A percentile compares a stretch with the other conserved stretches of the same genome.
Evolutionary conservation across 2,888 invertebrate species (phyloP).

Genomic region (Diarsia dahlii): DNA sequence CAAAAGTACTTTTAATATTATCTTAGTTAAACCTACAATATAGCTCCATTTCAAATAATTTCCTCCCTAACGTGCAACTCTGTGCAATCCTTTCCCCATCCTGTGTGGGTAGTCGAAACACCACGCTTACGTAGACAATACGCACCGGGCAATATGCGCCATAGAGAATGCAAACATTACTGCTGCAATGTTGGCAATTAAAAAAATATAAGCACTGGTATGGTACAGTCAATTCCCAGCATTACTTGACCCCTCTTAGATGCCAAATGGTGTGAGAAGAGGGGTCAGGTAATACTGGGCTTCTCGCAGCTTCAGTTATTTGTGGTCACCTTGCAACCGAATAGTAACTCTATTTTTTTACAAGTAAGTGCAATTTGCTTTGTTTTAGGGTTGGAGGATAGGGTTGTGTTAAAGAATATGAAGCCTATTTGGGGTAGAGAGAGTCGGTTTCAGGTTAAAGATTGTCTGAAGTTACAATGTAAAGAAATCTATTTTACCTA

Average conservation of each 20-base stretch:
- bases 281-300: too few species aligned
- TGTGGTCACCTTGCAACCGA: neutral
- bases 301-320: slow-evolving; percentile 56
- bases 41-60: neutral
- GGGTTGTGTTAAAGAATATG: slow-evolving; percentile 1
- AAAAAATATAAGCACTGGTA: slow-evolving; percentile 67
- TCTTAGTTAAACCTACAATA: too few species aligned
- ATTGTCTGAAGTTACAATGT: slow-evolving; percentile 20
- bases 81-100: slow-evolving; percentile 56
- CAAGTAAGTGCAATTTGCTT: neutral
- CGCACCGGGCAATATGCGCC: slow-evolving; percentile 73
- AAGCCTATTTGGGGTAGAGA: slow-evolving; percentile 2
- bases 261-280: too few species aligned
- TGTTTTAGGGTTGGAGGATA: rapidly evolving
- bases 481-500: slow-evolving; percentile 35
- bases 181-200: slow-evolving; percentile 67
- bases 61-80: slow-evolving; percentile 62
- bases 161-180: slow-evolving; percentile 71
- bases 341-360: neutral
- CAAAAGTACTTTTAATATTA: too few species aligned
- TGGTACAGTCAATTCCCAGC: slow-evolving; percentile 32
- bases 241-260: too few species aligned
- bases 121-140: slow-evolving; percentile 78
- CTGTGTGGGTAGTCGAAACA: slow-evolving; percentile 68
- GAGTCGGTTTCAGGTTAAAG: slow-evolving; percentile 7